Evolutionary conservation across 1,140 invertebrate species (phyloP).

Genomic region (Drosophila athabasca): DNA sequence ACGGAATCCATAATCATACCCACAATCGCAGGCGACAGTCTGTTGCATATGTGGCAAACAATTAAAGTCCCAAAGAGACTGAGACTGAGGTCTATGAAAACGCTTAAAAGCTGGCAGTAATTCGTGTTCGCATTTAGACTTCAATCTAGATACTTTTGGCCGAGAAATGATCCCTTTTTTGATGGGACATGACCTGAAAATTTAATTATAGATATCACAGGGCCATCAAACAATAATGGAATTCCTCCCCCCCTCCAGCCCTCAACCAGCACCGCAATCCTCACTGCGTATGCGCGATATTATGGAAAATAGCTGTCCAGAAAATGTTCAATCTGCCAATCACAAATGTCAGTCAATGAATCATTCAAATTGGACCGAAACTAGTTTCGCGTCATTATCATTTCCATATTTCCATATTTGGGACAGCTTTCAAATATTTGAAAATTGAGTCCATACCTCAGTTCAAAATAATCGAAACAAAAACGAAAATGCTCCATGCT

Average conservation of each 20-base stretch:
- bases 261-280: neutral
- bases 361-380: constrained; percentile 8
- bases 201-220: constrained; percentile 35
- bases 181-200: constrained; percentile 13
- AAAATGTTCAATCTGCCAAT: constrained; percentile 27
- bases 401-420: constrained; percentile 26
- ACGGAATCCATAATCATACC: neutral
- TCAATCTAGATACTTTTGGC: constrained; percentile 18
- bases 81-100: neutral
- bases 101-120: constrained; percentile 5
- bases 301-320: constrained; percentile 6
- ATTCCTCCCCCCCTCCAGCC: constrained; percentile 9
- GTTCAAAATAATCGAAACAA: constrained; percentile 18
- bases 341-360: constrained; percentile 36
- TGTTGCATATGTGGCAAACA: constrained; percentile 55
- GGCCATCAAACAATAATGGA: constrained; percentile 30
- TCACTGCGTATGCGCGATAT: constrained; percentile 67
- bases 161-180: constrained; percentile 1
- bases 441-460: constrained; percentile 8
- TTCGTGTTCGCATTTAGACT: constrained; percentile 11
- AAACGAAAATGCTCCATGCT: neutral
- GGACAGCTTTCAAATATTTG: constrained; percentile 38
- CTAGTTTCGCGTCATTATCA: constrained; percentile 29
- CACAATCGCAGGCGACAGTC: constrained; percentile 3
- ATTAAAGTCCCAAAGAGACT: constrained; percentile 36